Evolutionary conservation across 2,888 invertebrate species (phyloP).

Genomic region (Cerastis rubricosa): DNA sequence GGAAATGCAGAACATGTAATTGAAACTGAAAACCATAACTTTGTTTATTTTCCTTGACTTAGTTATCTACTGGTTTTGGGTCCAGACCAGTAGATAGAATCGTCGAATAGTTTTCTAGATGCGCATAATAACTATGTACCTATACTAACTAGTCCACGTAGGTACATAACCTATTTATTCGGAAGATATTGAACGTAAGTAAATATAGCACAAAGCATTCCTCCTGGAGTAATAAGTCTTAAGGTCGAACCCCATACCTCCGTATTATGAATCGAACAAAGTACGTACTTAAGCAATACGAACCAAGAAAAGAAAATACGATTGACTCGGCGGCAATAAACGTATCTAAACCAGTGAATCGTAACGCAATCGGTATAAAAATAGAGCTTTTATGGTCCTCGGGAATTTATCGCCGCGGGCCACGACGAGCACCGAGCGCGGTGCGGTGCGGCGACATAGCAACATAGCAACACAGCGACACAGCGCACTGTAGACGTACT

Average conservation of each 20-base stretch:
- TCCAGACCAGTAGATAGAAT: too few relatives aligned
- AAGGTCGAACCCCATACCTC: neutral
- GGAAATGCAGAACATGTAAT: neutral
- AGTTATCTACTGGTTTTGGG: neutral
- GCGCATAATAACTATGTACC: neutral
- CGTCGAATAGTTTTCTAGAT: neutral
- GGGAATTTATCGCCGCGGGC: constrained; percentile 18
- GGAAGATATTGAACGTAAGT: neutral
- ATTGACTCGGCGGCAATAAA: constrained; percentile 36
- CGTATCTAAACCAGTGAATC: constrained; percentile 31
- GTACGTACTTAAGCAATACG: constrained; percentile 28
- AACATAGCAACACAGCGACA: neutral
- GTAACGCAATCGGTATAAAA: constrained; percentile 47
- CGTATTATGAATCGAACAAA: constrained; percentile 11
- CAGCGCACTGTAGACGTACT: neutral
- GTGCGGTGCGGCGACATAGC: neutral
- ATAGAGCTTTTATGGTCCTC: constrained; percentile 35
- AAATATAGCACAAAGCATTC: neutral
- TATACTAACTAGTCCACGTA: neutral
- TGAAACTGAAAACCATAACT: neutral
- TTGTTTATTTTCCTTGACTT: neutral
- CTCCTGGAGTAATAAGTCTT: neutral
- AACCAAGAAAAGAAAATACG: constrained; percentile 24
- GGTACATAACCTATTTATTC: neutral
- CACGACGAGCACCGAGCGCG: neutral